Evolutionary conservation across 2,888 invertebrate genomes (phyloP), one percentile per base, ranked within the genome.

Genomic region (Cataglyphis livida): DNA sequence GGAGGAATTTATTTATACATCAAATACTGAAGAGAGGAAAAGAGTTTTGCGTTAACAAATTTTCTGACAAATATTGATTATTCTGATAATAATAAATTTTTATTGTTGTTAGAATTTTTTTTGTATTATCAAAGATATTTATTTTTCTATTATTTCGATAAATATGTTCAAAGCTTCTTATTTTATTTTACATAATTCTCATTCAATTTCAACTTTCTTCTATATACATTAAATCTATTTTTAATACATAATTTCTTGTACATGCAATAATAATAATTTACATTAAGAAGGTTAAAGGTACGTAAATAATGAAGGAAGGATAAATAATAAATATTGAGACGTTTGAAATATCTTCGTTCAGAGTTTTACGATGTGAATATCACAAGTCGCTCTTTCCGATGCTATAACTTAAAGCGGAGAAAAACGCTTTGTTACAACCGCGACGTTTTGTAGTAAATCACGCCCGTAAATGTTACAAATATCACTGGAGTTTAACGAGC

Each of bases 401-500:
- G 44, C 21, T 32, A 7, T 44, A 25, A 44, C 44, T 70, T 78
- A 70, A 79, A n/a, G 59, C 32, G 32, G 59, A 70, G 78, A 79
- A 79, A 79, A 79, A 71, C 35, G 35, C 59, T 66, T 57, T 54
- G 85, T 85, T 87, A 81, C 83, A 82, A 71, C 51, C 79, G 83
- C 85, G 76, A 76, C 84, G 59, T 71, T 88, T 86, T 83, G 41
- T 84, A 71, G 84, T 87, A 86, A 88, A 88, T 88, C 87, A 76
- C 73, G 71, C 57, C 38, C 81, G 64, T 81, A 73, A 84, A 79
- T 74, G 88, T 86, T 87, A 84, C 87, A 86, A 89, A 87, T 87
- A 89, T 89, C 87, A 73, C 59, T 62, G 75, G 73, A 84, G 83
- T 88, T 88, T 88, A 88, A 88, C 84, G 81, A 82, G 75, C 74